Conservation (phyloP, 1,140 invertebrate genomes). For the Drosophila pruinosa region DNA sequence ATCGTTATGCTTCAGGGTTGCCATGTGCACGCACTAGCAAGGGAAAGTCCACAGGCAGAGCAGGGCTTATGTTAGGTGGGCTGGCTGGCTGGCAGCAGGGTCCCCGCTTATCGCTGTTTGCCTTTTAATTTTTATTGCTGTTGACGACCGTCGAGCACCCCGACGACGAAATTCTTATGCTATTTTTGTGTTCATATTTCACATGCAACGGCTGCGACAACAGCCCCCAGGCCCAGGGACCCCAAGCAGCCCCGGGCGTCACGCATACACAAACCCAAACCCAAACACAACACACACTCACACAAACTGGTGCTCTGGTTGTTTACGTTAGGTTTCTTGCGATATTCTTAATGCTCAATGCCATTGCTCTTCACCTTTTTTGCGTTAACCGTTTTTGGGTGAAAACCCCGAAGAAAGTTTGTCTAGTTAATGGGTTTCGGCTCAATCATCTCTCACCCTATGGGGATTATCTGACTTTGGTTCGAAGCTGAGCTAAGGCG, state of each 20-base stretch:
- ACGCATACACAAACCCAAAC: constrained; percentile 23
- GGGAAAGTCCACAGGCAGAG: no score
- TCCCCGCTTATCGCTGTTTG: constrained; percentile 72
- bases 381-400: not conserved
- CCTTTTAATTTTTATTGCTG: constrained; percentile 76
- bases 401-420: constrained; percentile 10
- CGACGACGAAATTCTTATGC: constrained; percentile 55
- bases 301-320: constrained; percentile 10
- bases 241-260: constrained; percentile 43
- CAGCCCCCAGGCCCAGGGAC: constrained; percentile 37
- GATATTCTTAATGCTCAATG: constrained; percentile 36
- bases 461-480: constrained; percentile 4
- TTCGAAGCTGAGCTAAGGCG: constrained; percentile 26
- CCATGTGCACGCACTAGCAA: constrained; percentile 54
- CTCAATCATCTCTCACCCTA: not conserved
- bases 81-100: constrained; percentile 3
- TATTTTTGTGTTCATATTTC: constrained; percentile 74
- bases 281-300: constrained; percentile 1
- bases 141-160: constrained; percentile 37
- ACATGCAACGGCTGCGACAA: constrained; percentile 46
- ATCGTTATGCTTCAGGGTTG: constrained; percentile 65
- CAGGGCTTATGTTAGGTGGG: not conserved
- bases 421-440: constrained; percentile 17
- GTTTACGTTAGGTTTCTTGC: constrained; percentile 38
- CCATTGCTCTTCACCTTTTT: constrained; percentile 9